These are phyloP conservation scores for Scotopteryx bipunctaria DNA, from an alignment of 2,888 invertebrate species.

Conservation along the genomic window DNA sequence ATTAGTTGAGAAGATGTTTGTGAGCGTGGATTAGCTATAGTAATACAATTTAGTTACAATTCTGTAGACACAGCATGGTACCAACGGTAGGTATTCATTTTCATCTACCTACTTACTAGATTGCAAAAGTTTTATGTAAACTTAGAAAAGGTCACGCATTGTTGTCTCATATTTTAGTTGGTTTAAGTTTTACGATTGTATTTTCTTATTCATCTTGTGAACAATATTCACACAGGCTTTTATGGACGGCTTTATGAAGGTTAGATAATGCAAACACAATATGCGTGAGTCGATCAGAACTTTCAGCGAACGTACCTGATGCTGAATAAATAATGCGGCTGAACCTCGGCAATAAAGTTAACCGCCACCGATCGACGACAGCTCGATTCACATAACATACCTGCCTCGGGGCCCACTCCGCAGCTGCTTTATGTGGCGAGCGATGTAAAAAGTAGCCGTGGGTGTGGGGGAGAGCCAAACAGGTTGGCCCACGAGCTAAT, in stretches of 20 bases:
- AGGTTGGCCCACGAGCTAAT: too few species aligned
- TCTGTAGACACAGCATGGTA: too few species aligned
- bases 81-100: too few species aligned
- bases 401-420: not conserved
- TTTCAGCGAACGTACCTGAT: conserved; percentile 19
- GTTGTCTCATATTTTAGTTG: conserved; percentile 5
- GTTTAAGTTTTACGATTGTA: conserved; percentile 14
- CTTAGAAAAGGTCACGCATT: conserved; percentile 7
- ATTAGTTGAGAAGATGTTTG: too few species aligned
- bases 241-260: conserved; percentile 16
- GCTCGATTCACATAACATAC: not conserved
- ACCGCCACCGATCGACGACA: conserved; percentile 2
- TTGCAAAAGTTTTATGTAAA: too few species aligned
- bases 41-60: too few species aligned
- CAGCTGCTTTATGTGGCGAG: too few species aligned
- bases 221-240: conserved; percentile 9
- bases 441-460: too few species aligned
- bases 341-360: conserved; percentile 22
- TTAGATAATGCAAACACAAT: conserved; percentile 23
- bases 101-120: too few species aligned
- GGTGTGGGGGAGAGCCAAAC: too few species aligned
- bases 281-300: conserved; percentile 25
- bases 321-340: conserved; percentile 27
- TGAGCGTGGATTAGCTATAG: too few species aligned
- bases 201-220: conserved; percentile 12